phyloP scores from a whole-genome alignment of 1,140 invertebrate genomes.

The Phortica variegata region DNA sequence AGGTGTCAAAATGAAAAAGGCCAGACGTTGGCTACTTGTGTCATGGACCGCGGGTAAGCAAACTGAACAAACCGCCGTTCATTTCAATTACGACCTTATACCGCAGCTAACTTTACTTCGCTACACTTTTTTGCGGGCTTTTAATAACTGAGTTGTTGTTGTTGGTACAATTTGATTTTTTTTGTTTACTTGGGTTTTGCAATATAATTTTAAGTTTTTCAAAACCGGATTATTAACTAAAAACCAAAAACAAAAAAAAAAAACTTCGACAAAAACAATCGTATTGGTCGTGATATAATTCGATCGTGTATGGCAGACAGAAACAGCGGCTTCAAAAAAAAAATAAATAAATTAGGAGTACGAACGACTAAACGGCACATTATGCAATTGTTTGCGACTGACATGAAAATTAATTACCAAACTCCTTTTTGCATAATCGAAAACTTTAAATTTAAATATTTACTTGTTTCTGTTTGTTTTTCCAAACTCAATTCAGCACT shows the following conservation, averaged over 20 bases:
- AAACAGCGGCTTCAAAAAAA: constrained; percentile 15
- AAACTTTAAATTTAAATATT: background rate
- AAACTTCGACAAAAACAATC: background rate
- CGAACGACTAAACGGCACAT: too few relatives aligned
- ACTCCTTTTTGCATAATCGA: constrained; percentile 3
- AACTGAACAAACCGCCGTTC: background rate
- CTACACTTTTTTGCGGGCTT: too few relatives aligned
- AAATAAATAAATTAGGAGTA: constrained; percentile 6
- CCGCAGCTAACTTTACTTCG: background rate
- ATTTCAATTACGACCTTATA: background rate
- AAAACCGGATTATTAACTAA: constrained; percentile 14
- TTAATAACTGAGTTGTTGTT: constrained; percentile 5
- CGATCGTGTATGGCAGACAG: constrained; percentile 1
- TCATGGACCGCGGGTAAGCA: constrained; percentile 38
- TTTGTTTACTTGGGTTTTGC: too few relatives aligned
- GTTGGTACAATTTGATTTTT: background rate
- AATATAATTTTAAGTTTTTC: background rate
- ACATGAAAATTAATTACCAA: constrained; percentile 3
- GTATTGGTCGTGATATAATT: constrained; percentile 21
- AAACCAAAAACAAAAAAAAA: constrained; percentile 11
- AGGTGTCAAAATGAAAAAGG: constrained; percentile 40
- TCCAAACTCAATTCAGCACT: too few relatives aligned
- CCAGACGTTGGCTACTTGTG: constrained; percentile 44
- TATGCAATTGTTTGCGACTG: background rate
- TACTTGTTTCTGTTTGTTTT: constrained; percentile 6